A percentile compares a stretch with the other conserved stretches of the same genome.
These are phyloP conservation scores for Hypomecis punctinalis DNA, from an alignment of 2,888 invertebrate species.

Conservation along the genomic window DNA sequence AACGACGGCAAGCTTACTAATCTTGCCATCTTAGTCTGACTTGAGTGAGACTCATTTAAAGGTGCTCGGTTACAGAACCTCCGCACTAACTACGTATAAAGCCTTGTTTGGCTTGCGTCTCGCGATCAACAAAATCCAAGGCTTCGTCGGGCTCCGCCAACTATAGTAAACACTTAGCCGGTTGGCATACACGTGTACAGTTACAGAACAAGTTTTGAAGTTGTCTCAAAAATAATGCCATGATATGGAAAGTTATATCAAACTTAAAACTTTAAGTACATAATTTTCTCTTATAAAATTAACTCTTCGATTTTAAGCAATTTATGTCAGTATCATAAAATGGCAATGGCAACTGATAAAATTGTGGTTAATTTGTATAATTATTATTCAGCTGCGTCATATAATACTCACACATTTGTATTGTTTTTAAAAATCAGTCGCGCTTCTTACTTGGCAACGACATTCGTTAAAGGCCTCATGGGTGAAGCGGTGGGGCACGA, in stretches of 20 bases:
- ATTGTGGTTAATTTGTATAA: neutral
- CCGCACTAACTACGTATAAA: neutral
- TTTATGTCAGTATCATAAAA: neutral
- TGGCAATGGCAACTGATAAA: neutral
- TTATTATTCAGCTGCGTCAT: slow-evolving; percentile 10
- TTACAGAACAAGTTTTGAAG: slow-evolving; percentile 2
- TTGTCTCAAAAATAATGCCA: neutral
- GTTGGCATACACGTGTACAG: slow-evolving; percentile 4
- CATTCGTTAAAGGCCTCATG: slow-evolving; percentile 72
- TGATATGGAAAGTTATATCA: neutral
- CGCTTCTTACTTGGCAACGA: slow-evolving; percentile 53
- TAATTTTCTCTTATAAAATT: neutral
- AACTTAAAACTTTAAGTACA: neutral
- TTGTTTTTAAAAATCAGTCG: slow-evolving; percentile 43
- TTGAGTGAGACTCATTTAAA: neutral
- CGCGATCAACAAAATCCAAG: slow-evolving; percentile 8
- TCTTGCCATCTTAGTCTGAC: neutral
- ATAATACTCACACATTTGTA: slow-evolving; percentile 2
- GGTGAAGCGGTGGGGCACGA: slow-evolving; percentile 68
- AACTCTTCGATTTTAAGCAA: neutral
- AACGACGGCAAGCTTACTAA: neutral
- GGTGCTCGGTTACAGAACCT: neutral
- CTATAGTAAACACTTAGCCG: slow-evolving; percentile 2
- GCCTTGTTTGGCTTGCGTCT: slow-evolving; percentile 6
- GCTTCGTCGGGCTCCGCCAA: neutral